A percentile compares a stretch with the other conserved stretches of the same genome.
These are phyloP conservation scores for Emydoidea blandingii DNA, from an alignment of 2,797 vertebrate species.

Conservation along the genomic window DNA sequence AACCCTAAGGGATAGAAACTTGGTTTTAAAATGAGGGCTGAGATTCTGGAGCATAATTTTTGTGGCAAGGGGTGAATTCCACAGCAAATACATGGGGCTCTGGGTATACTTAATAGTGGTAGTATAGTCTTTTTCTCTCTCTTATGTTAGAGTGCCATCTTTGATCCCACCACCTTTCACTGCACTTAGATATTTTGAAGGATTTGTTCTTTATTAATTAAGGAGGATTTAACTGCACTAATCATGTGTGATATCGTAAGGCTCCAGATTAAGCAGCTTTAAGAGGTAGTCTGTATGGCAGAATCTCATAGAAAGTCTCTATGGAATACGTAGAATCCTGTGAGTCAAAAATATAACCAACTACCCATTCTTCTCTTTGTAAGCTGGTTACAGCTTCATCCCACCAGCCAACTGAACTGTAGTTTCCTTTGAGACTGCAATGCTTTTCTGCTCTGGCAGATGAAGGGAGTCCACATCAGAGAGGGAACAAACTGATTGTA, in stretches of 20 bases:
- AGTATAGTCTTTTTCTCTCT: slow-evolving; percentile 31
- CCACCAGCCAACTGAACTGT: neutral
- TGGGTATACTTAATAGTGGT: neutral
- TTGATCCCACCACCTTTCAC: slow-evolving; percentile 45
- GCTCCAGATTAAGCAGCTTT: slow-evolving; percentile 37
- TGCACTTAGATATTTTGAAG: neutral
- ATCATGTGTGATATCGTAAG: slow-evolving; percentile 49
- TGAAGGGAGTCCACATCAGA: neutral
- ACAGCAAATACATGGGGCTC: neutral
- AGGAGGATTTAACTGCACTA: slow-evolving; percentile 34
- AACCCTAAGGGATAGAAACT: neutral
- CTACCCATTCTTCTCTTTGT: neutral
- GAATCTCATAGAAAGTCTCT: neutral
- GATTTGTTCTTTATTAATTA: slow-evolving; percentile 60
- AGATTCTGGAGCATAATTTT: neutral
- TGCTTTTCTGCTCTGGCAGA: neutral
- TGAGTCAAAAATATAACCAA: neutral
- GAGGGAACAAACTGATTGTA: neutral
- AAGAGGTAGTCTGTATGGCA: slow-evolving; percentile 13
- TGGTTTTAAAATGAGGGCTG: neutral
- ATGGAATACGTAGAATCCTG: neutral
- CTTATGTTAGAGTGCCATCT: neutral
- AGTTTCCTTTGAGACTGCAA: neutral
- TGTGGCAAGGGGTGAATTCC: neutral
- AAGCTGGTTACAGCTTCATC: neutral